A percentile compares a stretch with the other conserved stretches of the same genome.
phyloP scores from a whole-genome alignment of 2,797 vertebrate genomes.

The Sebastes diaconus region DNA sequence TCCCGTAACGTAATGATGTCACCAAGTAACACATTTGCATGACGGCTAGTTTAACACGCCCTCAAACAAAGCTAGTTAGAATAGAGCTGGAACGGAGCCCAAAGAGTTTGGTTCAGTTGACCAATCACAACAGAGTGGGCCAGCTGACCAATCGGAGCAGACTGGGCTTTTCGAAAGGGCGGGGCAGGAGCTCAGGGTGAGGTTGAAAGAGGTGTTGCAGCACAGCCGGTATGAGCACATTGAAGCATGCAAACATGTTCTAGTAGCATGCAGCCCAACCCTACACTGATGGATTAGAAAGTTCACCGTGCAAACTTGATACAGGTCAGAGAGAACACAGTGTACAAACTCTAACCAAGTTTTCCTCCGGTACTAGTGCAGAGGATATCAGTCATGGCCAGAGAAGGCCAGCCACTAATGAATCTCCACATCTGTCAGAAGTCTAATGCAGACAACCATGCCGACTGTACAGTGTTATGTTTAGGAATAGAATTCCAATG shows the following conservation, averaged over 20 bases:
- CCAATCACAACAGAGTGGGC: too few relatives aligned
- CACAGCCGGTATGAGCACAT: too few relatives aligned
- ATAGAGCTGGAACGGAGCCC: too few relatives aligned
- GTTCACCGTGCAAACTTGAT: not conserved
- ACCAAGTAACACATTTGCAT: too few relatives aligned
- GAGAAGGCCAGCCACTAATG: conserved; percentile 33
- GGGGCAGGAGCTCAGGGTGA: not conserved
- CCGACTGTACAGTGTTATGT: conserved; percentile 59
- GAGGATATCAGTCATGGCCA: conserved; percentile 42
- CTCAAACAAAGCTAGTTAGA: too few relatives aligned
- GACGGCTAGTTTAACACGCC: too few relatives aligned
- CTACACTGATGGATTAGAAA: not conserved
- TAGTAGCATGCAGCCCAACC: not conserved
- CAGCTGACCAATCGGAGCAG: too few relatives aligned
- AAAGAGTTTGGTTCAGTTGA: too few relatives aligned
- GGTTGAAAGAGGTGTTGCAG: too few relatives aligned
- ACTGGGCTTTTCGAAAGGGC: too few relatives aligned
- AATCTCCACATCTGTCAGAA: conserved; percentile 61
- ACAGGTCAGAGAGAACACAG: conserved; percentile 16
- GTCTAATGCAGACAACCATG: conserved; percentile 47
- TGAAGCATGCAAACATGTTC: too few relatives aligned
- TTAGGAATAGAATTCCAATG: conserved; percentile 67
- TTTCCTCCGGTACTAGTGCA: not conserved
- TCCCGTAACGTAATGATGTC: too few relatives aligned
- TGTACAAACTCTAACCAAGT: not conserved